Evolutionary conservation across 53 echinoderm and acorn worm genomes (phyloP).

Genomic region (Arbacia lixula): DNA sequence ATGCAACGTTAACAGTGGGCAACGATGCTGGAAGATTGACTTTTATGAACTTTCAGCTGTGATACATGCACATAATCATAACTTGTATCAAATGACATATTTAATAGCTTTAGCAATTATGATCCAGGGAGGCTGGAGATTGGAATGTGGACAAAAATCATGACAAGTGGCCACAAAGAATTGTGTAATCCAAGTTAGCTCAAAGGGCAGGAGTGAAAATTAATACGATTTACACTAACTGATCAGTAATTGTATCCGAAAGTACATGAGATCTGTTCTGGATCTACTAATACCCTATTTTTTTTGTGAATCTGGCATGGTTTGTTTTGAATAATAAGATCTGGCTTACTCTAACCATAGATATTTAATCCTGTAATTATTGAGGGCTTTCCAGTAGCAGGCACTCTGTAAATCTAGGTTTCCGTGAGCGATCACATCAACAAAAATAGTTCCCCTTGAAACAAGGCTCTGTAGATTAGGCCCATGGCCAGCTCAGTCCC

Average conservation of each 20-base stretch:
- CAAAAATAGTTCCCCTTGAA: conserved; percentile 16
- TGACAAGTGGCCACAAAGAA: no score
- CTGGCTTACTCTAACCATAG: conserved; percentile 19
- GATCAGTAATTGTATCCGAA: conserved; percentile 39
- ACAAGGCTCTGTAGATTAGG: conserved; percentile 22
- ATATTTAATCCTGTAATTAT: conserved; percentile 35
- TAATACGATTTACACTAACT: no score
- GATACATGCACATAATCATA: no score
- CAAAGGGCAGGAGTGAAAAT: no score
- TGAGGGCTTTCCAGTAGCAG: conserved; percentile 43
- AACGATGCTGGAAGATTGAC: no score
- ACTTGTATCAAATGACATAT: no score
- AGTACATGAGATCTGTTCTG: conserved; percentile 27
- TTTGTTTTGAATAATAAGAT: conserved; percentile 34
- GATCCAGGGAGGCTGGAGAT: no score
- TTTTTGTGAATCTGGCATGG: background rate
- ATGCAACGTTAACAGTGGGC: no score
- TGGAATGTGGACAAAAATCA: no score
- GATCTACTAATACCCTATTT: conserved; percentile 42
- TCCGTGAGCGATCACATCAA: conserved; percentile 14
- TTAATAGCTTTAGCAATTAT: no score
- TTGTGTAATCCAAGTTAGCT: conserved; percentile 19
- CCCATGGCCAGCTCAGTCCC: conserved; percentile 32
- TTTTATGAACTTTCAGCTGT: no score
- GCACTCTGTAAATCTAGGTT: conserved; percentile 35